Conservation (phyloP, 2,113 vertebrate genomes). For the Cynocephalus volans region DNA sequence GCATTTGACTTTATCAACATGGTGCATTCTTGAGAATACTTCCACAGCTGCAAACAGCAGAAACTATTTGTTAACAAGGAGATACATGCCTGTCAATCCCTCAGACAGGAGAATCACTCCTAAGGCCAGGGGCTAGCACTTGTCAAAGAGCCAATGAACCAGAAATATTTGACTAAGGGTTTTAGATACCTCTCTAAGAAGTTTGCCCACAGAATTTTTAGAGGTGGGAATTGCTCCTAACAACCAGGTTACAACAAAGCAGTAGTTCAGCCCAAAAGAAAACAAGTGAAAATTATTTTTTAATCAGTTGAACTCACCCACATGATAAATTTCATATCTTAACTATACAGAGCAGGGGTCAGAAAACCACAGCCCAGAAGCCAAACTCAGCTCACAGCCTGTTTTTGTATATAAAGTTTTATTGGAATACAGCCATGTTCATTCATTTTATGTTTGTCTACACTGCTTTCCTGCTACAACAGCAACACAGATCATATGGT, state of each 20-base stretch:
- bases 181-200: too few relatives aligned
- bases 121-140: too few relatives aligned
- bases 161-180: not conserved
- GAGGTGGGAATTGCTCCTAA: not conserved
- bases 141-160: not conserved
- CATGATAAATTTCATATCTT: not conserved
- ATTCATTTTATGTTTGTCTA: not conserved
- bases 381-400: not conserved
- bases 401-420: not conserved
- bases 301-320: not conserved
- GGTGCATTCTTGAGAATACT: not conserved
- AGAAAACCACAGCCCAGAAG: not conserved
- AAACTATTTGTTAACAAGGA: not conserved
- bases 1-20: not conserved
- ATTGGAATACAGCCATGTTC: not conserved
- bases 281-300: not conserved
- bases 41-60: not conserved
- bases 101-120: not conserved
- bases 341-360: not conserved
- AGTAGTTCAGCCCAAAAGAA: not conserved
- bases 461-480: not conserved
- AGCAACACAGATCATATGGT: not conserved
- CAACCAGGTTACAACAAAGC: not conserved
- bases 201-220: not conserved
- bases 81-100: not conserved